Conservation (phyloP, 2,888 invertebrate species). For the Hemicrepidius hirtus region DNA sequence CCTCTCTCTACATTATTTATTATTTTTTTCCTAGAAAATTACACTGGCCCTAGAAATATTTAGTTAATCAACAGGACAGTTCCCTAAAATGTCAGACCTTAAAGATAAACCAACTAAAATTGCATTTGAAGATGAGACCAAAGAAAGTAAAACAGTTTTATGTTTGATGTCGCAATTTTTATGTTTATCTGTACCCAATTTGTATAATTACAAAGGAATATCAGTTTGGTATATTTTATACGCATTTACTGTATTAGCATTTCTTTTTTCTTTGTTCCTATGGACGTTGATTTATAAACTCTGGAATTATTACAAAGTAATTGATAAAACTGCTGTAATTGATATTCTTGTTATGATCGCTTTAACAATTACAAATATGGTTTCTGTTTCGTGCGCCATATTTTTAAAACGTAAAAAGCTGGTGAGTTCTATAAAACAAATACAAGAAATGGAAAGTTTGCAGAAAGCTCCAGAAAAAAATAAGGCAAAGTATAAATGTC, state of each 20-base stretch:
- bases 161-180: slow-evolving; percentile 22
- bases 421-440: slow-evolving; percentile 7
- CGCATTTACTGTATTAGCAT: neutral
- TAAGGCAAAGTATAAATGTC: neutral
- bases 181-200: slow-evolving; percentile 44
- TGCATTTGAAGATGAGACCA: slow-evolving; percentile 30
- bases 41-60: no score
- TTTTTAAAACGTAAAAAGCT: slow-evolving; percentile 29
- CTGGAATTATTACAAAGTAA: slow-evolving; percentile 11
- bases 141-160: neutral
- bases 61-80: no score
- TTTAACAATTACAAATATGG: slow-evolving; percentile 21
- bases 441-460: slow-evolving; percentile 26
- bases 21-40: no score
- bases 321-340: slow-evolving; percentile 35
- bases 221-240: slow-evolving; percentile 46
- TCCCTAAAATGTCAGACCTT: neutral
- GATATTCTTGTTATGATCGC: slow-evolving; percentile 26
- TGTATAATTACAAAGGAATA: slow-evolving; percentile 43
- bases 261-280: slow-evolving; percentile 9
- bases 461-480: slow-evolving; percentile 2
- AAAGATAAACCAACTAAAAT: slow-evolving; percentile 3
- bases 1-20: no score
- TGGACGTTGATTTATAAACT: slow-evolving; percentile 27
- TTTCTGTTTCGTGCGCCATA: slow-evolving; percentile 10